These are phyloP conservation scores for Chaetoderma sp. DNA, from an alignment of 2,888 invertebrate species.

Conservation along the genomic window DNA sequence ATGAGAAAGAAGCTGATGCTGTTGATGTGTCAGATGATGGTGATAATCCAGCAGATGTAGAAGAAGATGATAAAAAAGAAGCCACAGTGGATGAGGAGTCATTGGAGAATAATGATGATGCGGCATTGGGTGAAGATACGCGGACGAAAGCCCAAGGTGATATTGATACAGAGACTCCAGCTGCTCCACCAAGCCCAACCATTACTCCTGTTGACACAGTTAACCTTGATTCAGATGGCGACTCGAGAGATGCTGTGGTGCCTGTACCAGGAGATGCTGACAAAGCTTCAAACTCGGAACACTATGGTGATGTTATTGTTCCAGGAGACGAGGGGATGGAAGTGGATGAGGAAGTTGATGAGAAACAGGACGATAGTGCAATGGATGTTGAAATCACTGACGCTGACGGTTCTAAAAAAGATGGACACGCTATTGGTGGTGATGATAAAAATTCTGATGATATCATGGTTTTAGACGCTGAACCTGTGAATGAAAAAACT, in stretches of 20 bases:
- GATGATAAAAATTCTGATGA: not conserved
- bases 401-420: not conserved
- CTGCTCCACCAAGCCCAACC: not conserved
- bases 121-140: too few species aligned
- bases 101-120: not conserved
- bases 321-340: not conserved
- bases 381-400: not conserved
- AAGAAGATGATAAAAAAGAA: not conserved
- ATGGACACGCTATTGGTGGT: not conserved
- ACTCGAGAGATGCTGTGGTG: too few species aligned
- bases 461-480: not conserved
- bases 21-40: not conserved
- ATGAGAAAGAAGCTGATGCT: slow-evolving; percentile 9
- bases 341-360: not conserved
- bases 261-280: too few species aligned
- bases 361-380: not conserved
- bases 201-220: too few species aligned
- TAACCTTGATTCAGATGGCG: too few species aligned
- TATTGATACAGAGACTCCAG: not conserved
- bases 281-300: too few species aligned
- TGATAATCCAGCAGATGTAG: not conserved
- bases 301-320: too few species aligned
- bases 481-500: too few species aligned
- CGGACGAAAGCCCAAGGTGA: not conserved
- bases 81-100: not conserved